These are phyloP conservation scores for Luperina nickerlii DNA, from an alignment of 2,888 invertebrate species.

Conservation along the genomic window DNA sequence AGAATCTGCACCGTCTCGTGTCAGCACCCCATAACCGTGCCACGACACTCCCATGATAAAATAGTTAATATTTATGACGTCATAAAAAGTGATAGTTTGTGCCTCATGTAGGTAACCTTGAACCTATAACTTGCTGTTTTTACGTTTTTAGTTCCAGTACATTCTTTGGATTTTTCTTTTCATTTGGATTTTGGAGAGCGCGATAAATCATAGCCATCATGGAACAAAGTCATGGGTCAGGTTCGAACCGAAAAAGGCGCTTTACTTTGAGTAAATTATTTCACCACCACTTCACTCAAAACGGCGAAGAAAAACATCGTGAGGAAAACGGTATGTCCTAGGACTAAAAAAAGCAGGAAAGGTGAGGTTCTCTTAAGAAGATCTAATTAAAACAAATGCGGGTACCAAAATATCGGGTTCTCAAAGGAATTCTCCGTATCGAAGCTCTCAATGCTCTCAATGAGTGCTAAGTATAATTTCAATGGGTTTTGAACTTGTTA, in stretches of 20 bases:
- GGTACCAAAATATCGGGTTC: neutral
- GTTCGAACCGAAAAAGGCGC: neutral
- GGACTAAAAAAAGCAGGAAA: neutral
- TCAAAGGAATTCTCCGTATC: neutral
- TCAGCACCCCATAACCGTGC: conserved; percentile 43
- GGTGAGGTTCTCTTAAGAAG: neutral
- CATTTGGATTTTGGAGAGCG: no score
- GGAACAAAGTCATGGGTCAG: neutral
- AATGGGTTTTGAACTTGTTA: neutral
- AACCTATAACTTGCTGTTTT: conserved; percentile 34
- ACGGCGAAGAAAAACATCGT: neutral
- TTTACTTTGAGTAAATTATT: neutral
- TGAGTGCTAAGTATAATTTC: neutral
- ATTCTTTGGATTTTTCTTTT: neutral
- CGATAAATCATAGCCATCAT: neutral
- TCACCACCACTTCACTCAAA: neutral
- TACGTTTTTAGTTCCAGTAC: neutral
- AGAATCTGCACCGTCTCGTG: conserved; percentile 46
- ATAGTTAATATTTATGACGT: conserved; percentile 53
- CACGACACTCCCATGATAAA: conserved; percentile 59
- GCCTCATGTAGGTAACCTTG: conserved; percentile 38
- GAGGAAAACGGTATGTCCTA: no score
- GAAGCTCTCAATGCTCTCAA: neutral
- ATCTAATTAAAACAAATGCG: conserved; percentile 1
- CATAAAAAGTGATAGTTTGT: conserved; percentile 54